Evolutionary conservation across 2,888 invertebrate species (phyloP), one percentile per base, ranked within the genome.

Genomic region (Drosophila cyrtoloma): DNA sequence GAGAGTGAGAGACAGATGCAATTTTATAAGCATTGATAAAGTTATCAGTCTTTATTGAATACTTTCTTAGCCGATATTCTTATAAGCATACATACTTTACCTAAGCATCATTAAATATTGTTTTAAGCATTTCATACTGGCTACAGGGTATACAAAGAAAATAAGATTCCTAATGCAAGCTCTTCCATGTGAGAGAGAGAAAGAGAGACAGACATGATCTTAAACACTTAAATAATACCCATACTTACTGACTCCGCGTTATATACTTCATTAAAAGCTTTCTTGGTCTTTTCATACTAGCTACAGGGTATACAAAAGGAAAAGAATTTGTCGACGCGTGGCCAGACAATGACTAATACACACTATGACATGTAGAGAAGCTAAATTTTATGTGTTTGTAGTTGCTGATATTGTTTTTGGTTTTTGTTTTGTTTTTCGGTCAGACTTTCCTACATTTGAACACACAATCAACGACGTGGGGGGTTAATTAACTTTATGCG

Each of bases 271-370:
- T 26, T 4, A 26, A 26, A 47, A 22, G 47, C 7, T 9, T 47
- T 26, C 22, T 16, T 47, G 26, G 26, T 9, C 9, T 2, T 26
- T 16, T 47, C 16, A 16, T 26, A 9, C 16, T 30, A 57, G n/a
- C 7, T 37, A 70, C 42, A 69, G 69, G 67, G 69, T 58, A 69
- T 69, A n/a, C 1, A 14, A 47, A 30, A 26, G 39, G 30, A 35
- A 66, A 51, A 55, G 55, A 69, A 62, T 67, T 68, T 56, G 12
- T 70, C 58, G 62, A 79, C 88, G 88, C 85, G 83, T 88, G 88
- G 79, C 79, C 73, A 88, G 83, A 85, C 85, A 83, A 75, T 86
- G 86, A 86, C 84, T 86, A 86, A 86, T 85, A 66, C 67, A 28
- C 39, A 30, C 52, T 59, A 66, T 64, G 60, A 61, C 57, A 67